Conservation (phyloP, 2,888 invertebrate species). For the Ophioninae sp. region DNA sequence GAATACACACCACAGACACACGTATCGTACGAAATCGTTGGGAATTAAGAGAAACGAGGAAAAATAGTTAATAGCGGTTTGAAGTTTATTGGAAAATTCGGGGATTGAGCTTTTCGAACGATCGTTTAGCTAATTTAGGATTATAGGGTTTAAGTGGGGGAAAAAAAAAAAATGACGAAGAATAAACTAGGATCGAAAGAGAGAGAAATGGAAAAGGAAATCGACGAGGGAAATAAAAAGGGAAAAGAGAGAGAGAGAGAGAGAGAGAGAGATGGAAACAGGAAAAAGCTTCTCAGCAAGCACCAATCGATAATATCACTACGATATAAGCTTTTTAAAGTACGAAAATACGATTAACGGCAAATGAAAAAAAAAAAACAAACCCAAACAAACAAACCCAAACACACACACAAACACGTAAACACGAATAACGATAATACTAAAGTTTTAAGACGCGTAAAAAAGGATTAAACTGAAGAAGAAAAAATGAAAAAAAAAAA, state of each 20-base stretch:
- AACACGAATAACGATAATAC: constrained; percentile 58
- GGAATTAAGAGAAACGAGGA: not conserved
- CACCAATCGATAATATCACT: constrained; percentile 79
- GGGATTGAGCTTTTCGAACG: constrained; percentile 31
- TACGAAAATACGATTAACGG: constrained; percentile 69
- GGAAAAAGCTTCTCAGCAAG: constrained; percentile 74
- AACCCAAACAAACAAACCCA: constrained; percentile 4
- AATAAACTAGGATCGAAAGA: constrained; percentile 14
- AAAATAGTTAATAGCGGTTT: not conserved
- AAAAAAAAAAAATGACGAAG: not conserved
- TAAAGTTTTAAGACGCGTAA: constrained; percentile 57
- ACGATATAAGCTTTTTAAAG: constrained; percentile 79
- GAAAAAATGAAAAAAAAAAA: constrained; percentile 43
- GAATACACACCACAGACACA: constrained; percentile 33
- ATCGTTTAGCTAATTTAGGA: constrained; percentile 47
- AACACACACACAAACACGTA: too few species aligned
- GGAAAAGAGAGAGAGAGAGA: constrained; percentile 1
- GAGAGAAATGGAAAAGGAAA: constrained; percentile 8
- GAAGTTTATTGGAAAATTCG: constrained; percentile 14
- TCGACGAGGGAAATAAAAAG: not conserved
- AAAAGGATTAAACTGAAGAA: constrained; percentile 46
- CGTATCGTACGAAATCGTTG: constrained; percentile 31
- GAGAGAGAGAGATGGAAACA: constrained; percentile 60
- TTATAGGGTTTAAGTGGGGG: constrained; percentile 4
- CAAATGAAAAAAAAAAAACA: constrained; percentile 62